Base-by-base conservation (phyloP, 2,113 vertebrate species). In the Labeo catla region DNA sequence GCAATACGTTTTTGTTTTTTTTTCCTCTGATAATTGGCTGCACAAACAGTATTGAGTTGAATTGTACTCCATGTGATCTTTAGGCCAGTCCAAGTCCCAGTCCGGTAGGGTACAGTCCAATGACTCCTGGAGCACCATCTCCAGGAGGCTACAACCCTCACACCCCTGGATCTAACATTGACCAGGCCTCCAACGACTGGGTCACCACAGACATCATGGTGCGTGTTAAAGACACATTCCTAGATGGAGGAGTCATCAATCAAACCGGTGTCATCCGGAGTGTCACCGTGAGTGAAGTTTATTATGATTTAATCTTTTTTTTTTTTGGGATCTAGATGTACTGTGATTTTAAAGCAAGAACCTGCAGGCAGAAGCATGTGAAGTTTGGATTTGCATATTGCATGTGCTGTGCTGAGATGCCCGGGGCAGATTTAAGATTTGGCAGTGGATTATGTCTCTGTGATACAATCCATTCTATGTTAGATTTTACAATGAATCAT, bases 191-290 rank as follows among this genome's bases (percentile, higher is more conserved):
- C 88, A 96, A 96, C 1, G 97, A 98, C 91, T 98, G 97, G 97
- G 97, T 98, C 45, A 98, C 97, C 88, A 97, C 97, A 0, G 97
- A 98, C 92, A 98, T 98, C 93, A 94, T 97, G 92, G 97, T 98
- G 50, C 95, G 95, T 83, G 96, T 98, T 1, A 94, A 96, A 23
- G 97, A 98, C 93, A 97, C 97, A 21, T 96, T 96, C 89, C 92
- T 96, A 92, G 97, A 98, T 57, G 95, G 88, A n/a, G 95, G 93
- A 23, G 94, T 97, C 76, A 95, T 97, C 86, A 97, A 96, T 8
- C 96, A 98, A 93, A 96, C 92, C 0, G 97, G 97, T 0, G 95
- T 98, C 89, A 97, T 98, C 91, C 93, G 97, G 72, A 98, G 97
- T 0, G 94, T 98, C 79, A 97, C 96, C 78, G 97, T 98, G 89